Evolutionary conservation across 2,888 invertebrate species (phyloP), one percentile per base, ranked within the genome.

Genomic region (Lepidonotus clava): DNA sequence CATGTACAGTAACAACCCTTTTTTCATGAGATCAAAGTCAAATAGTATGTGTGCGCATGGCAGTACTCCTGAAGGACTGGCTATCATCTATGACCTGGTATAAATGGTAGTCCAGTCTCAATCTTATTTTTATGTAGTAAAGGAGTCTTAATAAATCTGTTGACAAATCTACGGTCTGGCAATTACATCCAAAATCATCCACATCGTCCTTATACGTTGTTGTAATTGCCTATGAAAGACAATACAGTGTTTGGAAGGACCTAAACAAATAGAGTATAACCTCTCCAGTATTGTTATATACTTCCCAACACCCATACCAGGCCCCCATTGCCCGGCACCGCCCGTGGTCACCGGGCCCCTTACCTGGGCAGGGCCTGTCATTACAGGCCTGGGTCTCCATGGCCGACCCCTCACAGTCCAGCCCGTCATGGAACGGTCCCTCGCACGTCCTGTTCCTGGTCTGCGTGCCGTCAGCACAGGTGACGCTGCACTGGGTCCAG

Each of bases 391-490:
- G 38, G 11, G 36, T 18, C 40, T 88, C 84, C 11, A 0, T 24
- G 1, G 5, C 34, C 11, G n/a, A 0, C 11, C 92, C 93, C 0
- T 86, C 88, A 88, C 93, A 93, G 46, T 91, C 89, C 11, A 89
- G 87, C 6, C 93, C 93, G 36, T 90, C 91, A 87, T 91, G 88
- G 86, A 89, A 89, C 28, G 92, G 92, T 24, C 90, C 91, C 14
- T 88, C 89, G 85, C 93, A 93, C 11, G 86, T 87, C 18, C 92
- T 87, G 24, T 87, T 89, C 40, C 93, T 89, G 66, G 86, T 87
- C 86, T 89, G 89, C 41, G 90, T 90, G 36, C 93, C 93, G 61
- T 91, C 91, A 11, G 91, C 93, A 89, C 93, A 93, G 1, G 92
- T 90, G 71, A 91, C 90, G 41, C 90, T 90, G 87, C 93, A 93